Conservation (phyloP, 2,888 invertebrate genomes). For the Melinopterus prodromus region DNA sequence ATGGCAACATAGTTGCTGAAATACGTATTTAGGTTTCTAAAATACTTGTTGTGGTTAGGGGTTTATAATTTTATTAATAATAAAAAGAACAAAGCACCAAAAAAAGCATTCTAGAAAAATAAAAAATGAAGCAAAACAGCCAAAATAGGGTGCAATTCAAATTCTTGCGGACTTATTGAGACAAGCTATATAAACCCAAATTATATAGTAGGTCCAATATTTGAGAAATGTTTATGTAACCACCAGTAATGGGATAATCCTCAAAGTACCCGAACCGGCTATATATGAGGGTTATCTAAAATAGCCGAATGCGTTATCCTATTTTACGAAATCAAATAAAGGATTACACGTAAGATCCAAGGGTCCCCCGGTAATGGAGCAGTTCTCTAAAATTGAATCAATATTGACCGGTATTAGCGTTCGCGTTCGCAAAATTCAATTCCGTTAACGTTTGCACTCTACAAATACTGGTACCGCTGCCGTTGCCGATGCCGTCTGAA, state of each 20-base stretch:
- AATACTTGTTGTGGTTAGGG: too few relatives aligned
- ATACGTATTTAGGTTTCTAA: too few relatives aligned
- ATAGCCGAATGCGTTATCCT: background rate
- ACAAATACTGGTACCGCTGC: background rate
- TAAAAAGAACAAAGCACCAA: too few relatives aligned
- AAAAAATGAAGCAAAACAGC: too few relatives aligned
- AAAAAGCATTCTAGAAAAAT: too few relatives aligned
- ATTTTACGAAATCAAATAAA: background rate
- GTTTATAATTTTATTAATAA: too few relatives aligned
- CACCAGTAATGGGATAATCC: background rate
- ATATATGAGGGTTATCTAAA: background rate
- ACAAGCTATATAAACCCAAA: too few relatives aligned
- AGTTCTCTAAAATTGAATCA: conserved; percentile 4
- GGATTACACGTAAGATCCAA: background rate
- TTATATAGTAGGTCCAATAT: too few relatives aligned
- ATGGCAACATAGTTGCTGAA: too few relatives aligned
- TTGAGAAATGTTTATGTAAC: background rate
- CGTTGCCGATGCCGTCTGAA: background rate
- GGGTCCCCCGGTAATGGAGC: background rate
- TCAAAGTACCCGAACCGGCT: background rate
- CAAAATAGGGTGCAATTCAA: too few relatives aligned
- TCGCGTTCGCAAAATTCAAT: conserved; percentile 4
- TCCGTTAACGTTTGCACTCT: background rate
- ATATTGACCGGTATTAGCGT: conserved; percentile 4
- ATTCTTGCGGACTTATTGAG: too few relatives aligned